These are phyloP conservation scores for Squalus acanthias DNA, from an alignment of 2,797 vertebrate genomes.

Conservation along the genomic window DNA sequence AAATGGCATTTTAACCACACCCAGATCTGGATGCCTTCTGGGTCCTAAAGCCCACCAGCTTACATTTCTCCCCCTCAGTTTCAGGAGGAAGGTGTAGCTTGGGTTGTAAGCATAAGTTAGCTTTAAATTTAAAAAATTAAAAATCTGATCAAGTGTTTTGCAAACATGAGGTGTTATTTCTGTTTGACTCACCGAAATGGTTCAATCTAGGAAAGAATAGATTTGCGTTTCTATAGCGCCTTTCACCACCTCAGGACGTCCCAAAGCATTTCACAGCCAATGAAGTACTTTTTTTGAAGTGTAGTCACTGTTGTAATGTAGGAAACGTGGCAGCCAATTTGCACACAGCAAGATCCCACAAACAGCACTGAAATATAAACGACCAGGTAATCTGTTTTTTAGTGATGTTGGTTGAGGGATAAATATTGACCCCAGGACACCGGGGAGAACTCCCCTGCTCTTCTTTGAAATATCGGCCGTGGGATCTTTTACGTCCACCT, in stretches of 20 bases:
- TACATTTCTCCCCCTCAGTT: neutral
- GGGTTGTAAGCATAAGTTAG: neutral
- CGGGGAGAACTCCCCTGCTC: too few relatives aligned
- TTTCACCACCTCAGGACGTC: neutral
- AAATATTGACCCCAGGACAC: too few relatives aligned
- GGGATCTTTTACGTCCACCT: neutral
- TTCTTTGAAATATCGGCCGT: too few relatives aligned
- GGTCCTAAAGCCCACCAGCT: neutral
- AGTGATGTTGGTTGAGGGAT: too few relatives aligned
- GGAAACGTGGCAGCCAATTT: neutral
- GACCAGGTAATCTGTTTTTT: neutral
- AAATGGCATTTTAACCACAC: neutral
- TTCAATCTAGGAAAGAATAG: neutral
- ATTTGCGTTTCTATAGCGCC: neutral
- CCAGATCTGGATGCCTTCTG: neutral
- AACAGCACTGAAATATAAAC: neutral
- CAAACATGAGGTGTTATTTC: neutral
- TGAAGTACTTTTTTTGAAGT: neutral
- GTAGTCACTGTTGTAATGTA: neutral
- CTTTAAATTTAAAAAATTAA: neutral
- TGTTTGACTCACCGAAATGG: neutral
- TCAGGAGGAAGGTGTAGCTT: neutral
- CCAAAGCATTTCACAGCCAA: neutral
- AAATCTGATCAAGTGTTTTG: neutral
- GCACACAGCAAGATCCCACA: neutral